Conservation (phyloP, 2,113 vertebrate species). For the Ceuthmochares aereus region DNA sequence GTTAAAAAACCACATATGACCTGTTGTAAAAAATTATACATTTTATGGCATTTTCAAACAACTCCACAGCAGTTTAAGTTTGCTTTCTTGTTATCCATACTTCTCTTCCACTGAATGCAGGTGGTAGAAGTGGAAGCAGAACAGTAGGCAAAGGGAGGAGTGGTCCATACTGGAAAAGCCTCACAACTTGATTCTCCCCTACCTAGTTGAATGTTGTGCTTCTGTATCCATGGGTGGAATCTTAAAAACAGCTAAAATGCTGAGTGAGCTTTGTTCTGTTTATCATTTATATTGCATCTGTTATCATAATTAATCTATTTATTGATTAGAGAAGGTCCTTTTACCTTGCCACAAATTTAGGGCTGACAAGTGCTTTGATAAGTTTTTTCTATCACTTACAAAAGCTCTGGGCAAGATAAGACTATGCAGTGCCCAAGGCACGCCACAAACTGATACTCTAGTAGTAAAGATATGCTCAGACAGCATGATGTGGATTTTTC, state of each 20-base stretch:
- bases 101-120: background rate
- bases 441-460: background rate
- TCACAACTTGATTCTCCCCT: accelerated
- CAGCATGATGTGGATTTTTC: background rate
- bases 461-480: background rate
- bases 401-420: background rate
- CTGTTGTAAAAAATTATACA: background rate
- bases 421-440: background rate
- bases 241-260: background rate
- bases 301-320: background rate
- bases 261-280: background rate
- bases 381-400: background rate
- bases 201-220: accelerated
- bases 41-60: background rate
- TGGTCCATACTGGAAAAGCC: accelerated
- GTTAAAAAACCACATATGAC: background rate
- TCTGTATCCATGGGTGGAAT: background rate
- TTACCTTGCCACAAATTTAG: accelerated
- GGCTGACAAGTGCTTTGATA: background rate
- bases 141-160: background rate
- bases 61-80: background rate
- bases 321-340: background rate
- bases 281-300: background rate
- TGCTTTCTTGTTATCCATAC: background rate
- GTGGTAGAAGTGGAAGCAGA: background rate